Evolutionary conservation across 2,888 invertebrate genomes (phyloP).

Genomic region (Graphium colonna): DNA sequence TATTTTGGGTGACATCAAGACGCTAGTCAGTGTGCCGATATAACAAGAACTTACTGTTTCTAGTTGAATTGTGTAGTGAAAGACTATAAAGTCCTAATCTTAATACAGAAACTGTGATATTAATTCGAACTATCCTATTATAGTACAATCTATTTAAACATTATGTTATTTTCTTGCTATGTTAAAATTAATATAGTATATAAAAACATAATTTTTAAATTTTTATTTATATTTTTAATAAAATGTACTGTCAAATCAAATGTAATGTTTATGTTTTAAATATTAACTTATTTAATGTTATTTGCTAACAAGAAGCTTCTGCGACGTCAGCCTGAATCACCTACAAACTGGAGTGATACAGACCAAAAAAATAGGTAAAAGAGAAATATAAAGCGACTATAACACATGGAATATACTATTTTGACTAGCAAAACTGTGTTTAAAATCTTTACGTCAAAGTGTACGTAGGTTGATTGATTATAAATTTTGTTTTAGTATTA

Average conservation of each 20-base stretch:
- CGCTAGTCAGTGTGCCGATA: slow-evolving; percentile 72
- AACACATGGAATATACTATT: too few relatives aligned
- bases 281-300: too few relatives aligned
- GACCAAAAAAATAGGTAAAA: too few relatives aligned
- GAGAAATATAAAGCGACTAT: too few relatives aligned
- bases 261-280: background rate
- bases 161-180: slow-evolving; percentile 3
- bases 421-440: too few relatives aligned
- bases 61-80: slow-evolving; percentile 68
- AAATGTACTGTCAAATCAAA: too few relatives aligned
- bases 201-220: background rate
- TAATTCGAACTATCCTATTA: slow-evolving; percentile 73
- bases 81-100: slow-evolving; percentile 73
- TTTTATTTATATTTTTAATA: background rate
- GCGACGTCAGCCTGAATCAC: too few relatives aligned
- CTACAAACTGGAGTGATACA: too few relatives aligned
- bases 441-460: too few relatives aligned
- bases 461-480: too few relatives aligned
- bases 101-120: slow-evolving; percentile 78
- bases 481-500: too few relatives aligned
- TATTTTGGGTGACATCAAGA: slow-evolving; percentile 89
- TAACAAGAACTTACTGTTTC: slow-evolving; percentile 81
- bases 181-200: slow-evolving; percentile 1
- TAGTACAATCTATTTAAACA: slow-evolving; percentile 47
- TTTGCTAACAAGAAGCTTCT: too few relatives aligned